These are phyloP conservation scores for Tragulus kanchil DNA, from an alignment of 2,113 vertebrate species.

Conservation along the genomic window DNA sequence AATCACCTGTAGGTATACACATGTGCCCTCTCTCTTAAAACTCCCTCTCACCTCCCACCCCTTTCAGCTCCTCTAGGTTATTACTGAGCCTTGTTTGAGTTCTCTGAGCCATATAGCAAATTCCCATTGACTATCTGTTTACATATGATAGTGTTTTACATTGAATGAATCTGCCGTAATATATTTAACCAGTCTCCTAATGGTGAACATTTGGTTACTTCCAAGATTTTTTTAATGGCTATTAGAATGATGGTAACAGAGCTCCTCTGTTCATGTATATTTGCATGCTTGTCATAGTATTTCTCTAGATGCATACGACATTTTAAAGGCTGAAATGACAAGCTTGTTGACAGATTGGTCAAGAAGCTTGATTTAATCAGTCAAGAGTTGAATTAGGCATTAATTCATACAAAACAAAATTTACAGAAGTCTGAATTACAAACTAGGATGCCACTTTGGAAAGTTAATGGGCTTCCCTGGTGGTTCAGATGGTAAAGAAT, in stretches of 20 bases:
- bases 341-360: background rate
- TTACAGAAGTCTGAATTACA: constrained; percentile 37
- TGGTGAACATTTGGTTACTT: background rate
- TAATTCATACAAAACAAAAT: constrained; percentile 24
- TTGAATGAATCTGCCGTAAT: background rate
- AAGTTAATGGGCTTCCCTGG: background rate
- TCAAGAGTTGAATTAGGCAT: background rate
- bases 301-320: background rate
- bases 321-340: constrained; percentile 48
- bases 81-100: background rate
- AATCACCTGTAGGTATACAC: background rate
- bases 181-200: constrained; percentile 32
- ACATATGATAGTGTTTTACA: background rate
- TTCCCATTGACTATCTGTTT: background rate
- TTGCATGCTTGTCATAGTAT: background rate
- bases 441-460: background rate
- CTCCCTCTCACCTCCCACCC: background rate
- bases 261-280: background rate
- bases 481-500: no score
- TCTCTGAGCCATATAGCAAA: background rate
- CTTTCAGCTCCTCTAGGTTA: background rate
- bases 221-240: background rate
- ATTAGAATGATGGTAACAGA: background rate
- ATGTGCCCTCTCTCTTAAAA: background rate
- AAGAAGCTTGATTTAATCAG: constrained; percentile 36